Evolutionary conservation across 2,113 vertebrate genomes (phyloP), one percentile per base, ranked within the genome.

Genomic region (Elephantulus edwardii): DNA sequence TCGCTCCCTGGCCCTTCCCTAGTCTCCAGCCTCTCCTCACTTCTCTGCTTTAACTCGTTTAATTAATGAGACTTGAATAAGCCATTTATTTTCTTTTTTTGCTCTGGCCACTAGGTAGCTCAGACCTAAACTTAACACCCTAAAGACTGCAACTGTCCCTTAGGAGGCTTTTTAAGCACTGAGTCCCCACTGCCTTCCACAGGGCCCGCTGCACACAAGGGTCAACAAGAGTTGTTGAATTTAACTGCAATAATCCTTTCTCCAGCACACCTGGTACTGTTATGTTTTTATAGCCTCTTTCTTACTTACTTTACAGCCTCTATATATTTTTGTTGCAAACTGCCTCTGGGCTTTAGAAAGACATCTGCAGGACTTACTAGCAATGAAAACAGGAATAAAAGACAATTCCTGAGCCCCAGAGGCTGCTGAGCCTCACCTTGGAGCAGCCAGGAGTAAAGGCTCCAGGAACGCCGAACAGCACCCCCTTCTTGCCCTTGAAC

Each of bases 371-470:
- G 56, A 54, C n/a, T 52, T 7, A 1, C 6, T 20, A 88, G n/a
- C 26, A n/a, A 46, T 2, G 35, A 11, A 19, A 30, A 76, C 20
- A 1, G 3, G 17, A 1, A 17, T 26, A 28, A 16, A 40, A 54
- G 24, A 19, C 62, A 30, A n/a, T 7, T 30, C 40, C 42, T 17
- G 30, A 52, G 20, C 19, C 28, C 44, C n/a, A 54, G 79, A 77
- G 58, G 33, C 28, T 17, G 48, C 46, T 72, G 48, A 22, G 30
- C 30, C 96, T 96, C 91, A 98, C 98, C 97, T 99, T 98, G 86
- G 98, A 98, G 88, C 99, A 99, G 42, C 98, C 98, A 0, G 98
- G 98, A 0, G 98, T 99, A 58, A 98, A 99, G 1, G 99, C 99
- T n/a, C 99, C 98, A 1, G 99, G 98, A 60, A 99, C 98, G 33